A percentile compares a stretch with the other conserved stretches of the same genome.
Evolutionary conservation across 2,113 vertebrate genomes (phyloP).

Genomic region (Erythrolamprus reginae): DNA sequence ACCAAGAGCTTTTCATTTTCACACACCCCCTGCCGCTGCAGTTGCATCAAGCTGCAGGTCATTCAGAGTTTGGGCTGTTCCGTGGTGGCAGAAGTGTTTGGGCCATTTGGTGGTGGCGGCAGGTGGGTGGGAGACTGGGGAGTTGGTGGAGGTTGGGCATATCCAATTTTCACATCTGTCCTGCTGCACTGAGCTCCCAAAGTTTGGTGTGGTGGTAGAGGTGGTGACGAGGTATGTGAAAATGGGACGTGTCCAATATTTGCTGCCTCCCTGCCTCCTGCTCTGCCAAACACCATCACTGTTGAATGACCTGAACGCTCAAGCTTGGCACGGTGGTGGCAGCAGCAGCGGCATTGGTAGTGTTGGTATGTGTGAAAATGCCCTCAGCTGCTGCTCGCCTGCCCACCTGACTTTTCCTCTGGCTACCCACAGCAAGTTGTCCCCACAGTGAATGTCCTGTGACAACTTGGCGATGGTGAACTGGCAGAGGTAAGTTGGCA

Average conservation of each 20-base stretch:
- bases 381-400: background rate
- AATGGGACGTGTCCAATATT: background rate
- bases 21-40: no score
- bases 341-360: no score
- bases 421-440: background rate
- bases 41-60: background rate
- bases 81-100: background rate
- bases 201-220: background rate
- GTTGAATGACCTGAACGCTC: background rate
- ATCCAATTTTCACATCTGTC: background rate
- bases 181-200: rapidly evolving
- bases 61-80: background rate
- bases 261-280: background rate
- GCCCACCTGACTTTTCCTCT: background rate
- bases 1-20: background rate
- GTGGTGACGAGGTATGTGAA: background rate
- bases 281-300: background rate
- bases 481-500: no score
- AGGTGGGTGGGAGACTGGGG: background rate
- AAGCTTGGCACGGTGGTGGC: background rate
- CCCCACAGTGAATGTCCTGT: background rate
- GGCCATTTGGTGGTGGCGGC: background rate
- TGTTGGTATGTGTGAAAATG: background rate
- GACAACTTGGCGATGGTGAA: background rate
- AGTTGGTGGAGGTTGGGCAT: background rate